Percentiles rank a stretch among this genome's conserved stretches.
These are phyloP conservation scores for Ptychobarbus kaznakovi DNA, from an alignment of 2,797 vertebrate species.

Conservation along the genomic window DNA sequence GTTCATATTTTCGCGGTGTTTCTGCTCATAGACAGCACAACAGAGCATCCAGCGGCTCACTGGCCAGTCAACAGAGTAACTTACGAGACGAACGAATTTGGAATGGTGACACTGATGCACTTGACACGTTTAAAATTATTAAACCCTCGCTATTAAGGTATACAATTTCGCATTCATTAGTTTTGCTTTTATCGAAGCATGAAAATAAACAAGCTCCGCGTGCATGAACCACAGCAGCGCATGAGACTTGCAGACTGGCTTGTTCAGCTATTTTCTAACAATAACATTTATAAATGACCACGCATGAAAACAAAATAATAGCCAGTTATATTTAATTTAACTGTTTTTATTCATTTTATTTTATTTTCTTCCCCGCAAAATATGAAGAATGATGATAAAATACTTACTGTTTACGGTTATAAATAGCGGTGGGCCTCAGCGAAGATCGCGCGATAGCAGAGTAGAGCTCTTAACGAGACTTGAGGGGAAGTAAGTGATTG, in stretches of 20 bases:
- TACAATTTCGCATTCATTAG: neutral
- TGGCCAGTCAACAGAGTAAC: neutral
- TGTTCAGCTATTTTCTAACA: conserved; percentile 1
- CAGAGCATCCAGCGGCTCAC: conserved; percentile 21
- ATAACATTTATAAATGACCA: neutral
- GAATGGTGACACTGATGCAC: neutral
- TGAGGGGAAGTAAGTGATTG: conserved; percentile 56
- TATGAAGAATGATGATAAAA: conserved; percentile 32
- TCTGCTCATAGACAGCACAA: conserved; percentile 15
- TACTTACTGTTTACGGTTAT: conserved; percentile 61
- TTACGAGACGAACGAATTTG: neutral
- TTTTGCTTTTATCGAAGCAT: neutral
- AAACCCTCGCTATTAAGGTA: too few relatives aligned
- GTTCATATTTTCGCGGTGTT: conserved; percentile 62
- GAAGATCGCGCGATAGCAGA: conserved; percentile 63
- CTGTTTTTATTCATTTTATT: neutral
- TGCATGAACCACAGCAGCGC: conserved; percentile 55
- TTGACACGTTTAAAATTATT: neutral
- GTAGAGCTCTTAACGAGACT: conserved; percentile 58
- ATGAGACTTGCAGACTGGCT: conserved; percentile 8
- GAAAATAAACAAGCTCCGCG: conserved; percentile 26
- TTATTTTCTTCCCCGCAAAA: neutral
- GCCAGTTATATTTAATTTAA: neutral
- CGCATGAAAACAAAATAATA: neutral
- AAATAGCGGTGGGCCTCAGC: conserved; percentile 56